Evolutionary conservation across 2,797 vertebrate species (phyloP), one percentile per base, ranked within the genome.

Genomic region (Phrynocephalus vlangalii): DNA sequence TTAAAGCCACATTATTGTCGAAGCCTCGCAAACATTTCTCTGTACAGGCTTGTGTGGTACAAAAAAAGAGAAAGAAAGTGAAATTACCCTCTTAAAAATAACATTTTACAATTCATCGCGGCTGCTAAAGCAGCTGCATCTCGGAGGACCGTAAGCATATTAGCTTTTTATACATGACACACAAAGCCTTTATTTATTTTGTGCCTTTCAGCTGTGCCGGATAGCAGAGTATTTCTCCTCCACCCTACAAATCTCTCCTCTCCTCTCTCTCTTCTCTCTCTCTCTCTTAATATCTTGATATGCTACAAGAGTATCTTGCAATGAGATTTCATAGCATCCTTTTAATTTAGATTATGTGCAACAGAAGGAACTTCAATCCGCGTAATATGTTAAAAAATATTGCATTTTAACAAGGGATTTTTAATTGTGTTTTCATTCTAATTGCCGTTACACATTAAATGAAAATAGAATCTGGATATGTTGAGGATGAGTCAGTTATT

Each of bases 101-200:
- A 20, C 71, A 89, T 91, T 93, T 94, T 90, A 86, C 88, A 88
- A 92, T 95, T 93, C 92, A 94, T 93, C 88, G 89, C 88, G 83
- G 88, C 79, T 79, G 67, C 84, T 90, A 88, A 94, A 91, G 50
- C 90, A 93, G 93, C 90, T 94, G 93, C 91, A 95, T 93, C 86
- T 91, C 79, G 68, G 50, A 52, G 87, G 91, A 92, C 26, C 0
- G 22, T 92, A 88, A 90, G 71, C 91, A 84, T 89, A 94, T 94
- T 92, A 94, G 87, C 83, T 92, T 79, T 85, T 72, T 84, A 1
- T 26, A 66, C 50, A 91, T 91, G 89, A 86, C 10, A 87, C 77
- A 85, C 81, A 94, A 88, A 92, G 81, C 89, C 92, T 89, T 91
- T 93, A 92, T 93, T 95, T 95, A 94, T 92, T 93, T 71, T 82